Evolutionary conservation across 1,140 invertebrate species (phyloP).

Genomic region (Papilio aristodemus): DNA sequence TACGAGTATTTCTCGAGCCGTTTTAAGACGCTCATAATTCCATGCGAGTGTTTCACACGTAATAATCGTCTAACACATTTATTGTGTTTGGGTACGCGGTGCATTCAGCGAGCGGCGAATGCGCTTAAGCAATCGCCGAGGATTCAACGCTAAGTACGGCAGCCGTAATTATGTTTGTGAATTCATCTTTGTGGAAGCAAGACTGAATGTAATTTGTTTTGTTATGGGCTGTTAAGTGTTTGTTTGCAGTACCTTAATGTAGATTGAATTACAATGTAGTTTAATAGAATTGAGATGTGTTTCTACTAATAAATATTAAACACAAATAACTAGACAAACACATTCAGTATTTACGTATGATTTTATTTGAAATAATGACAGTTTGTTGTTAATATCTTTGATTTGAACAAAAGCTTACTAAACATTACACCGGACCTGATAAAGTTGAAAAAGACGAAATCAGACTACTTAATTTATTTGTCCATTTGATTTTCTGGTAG

Average conservation of each 20-base stretch:
- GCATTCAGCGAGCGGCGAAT: conserved; percentile 51
- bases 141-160: conserved; percentile 29
- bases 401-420: no score
- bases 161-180: conserved; percentile 23
- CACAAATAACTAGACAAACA: no score
- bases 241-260: neutral
- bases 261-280: neutral
- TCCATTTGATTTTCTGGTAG: no score
- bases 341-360: no score
- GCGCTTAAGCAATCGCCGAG: conserved; percentile 41
- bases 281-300: neutral
- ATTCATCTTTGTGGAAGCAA: conserved; percentile 10
- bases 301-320: no score
- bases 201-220: conserved; percentile 20
- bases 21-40: conserved; percentile 66
- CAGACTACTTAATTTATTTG: no score
- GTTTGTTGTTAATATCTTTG: no score
- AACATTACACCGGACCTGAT: no score
- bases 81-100: conserved; percentile 46
- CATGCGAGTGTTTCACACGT: conserved; percentile 59
- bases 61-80: conserved; percentile 59
- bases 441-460: no score
- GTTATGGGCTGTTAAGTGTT: conserved; percentile 19
- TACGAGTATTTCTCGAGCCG: conserved; percentile 51
- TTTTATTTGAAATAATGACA: no score